A percentile compares a stretch with the other conserved stretches of the same genome.
Conservation (phyloP, 2,113 vertebrate genomes). For the Varanus komodoensis region DNA sequence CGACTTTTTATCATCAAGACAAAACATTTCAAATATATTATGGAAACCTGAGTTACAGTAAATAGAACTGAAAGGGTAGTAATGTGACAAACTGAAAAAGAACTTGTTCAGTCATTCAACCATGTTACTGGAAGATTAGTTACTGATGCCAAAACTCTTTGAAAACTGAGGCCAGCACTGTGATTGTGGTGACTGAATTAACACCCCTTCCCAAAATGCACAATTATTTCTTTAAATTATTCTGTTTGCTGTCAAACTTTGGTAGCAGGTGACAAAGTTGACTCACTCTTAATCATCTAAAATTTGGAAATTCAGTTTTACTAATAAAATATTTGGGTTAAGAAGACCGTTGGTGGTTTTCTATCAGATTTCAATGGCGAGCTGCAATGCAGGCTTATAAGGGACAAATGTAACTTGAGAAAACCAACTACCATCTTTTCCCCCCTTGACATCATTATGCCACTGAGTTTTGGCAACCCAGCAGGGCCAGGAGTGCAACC, state of each 20-base stretch:
- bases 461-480: too few relatives aligned
- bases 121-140: slow-evolving; percentile 11
- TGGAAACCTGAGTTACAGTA: slow-evolving; percentile 13
- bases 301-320: background rate
- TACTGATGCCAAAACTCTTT: background rate
- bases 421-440: too few relatives aligned
- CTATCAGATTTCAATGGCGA: too few relatives aligned
- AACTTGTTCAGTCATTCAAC: slow-evolving; percentile 21
- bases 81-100: slow-evolving; percentile 11
- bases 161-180: background rate
- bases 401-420: too few relatives aligned
- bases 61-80: background rate
- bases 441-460: too few relatives aligned
- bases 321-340: background rate
- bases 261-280: background rate
- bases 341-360: background rate
- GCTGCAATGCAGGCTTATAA: too few relatives aligned
- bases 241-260: background rate
- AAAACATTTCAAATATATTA: background rate
- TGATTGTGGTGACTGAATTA: background rate
- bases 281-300: background rate
- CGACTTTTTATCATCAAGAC: background rate
- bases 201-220: background rate
- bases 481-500: too few relatives aligned
- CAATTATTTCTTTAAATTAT: background rate